phyloP scores from a whole-genome alignment of 1,140 invertebrate genomes.

The Philotrypesis tridentata region DNA sequence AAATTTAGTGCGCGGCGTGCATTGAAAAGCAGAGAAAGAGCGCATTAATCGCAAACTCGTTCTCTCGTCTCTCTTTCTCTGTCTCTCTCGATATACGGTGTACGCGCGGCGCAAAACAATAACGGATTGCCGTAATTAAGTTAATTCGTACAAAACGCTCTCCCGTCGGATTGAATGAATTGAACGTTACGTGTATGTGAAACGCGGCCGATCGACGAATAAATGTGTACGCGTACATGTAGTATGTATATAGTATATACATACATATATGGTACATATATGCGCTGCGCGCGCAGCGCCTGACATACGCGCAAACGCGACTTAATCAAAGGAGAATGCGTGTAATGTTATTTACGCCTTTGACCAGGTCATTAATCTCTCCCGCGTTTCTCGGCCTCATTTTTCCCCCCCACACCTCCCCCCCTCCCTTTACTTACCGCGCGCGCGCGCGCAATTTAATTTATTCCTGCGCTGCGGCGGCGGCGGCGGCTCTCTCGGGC shows the following conservation, averaged over 20 bases:
- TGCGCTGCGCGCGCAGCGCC: too few relatives aligned
- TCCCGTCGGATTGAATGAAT: constrained; percentile 32
- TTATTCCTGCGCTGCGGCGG: too few relatives aligned
- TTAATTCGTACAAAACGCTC: constrained; percentile 11
- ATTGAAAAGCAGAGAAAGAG: neutral
- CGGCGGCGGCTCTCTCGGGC: too few relatives aligned
- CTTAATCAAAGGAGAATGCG: constrained; percentile 15
- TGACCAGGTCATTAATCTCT: constrained; percentile 29
- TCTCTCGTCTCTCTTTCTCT: too few relatives aligned
- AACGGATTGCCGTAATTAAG: constrained; percentile 17
- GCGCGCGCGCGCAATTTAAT: too few relatives aligned
- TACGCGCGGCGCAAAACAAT: constrained; percentile 6
- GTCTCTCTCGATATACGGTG: too few relatives aligned
- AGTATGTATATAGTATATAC: too few relatives aligned
- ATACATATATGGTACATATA: neutral
- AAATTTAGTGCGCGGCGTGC: neutral
- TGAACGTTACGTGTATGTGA: constrained; percentile 30
- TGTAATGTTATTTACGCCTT: constrained; percentile 36
- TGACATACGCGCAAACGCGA: neutral
- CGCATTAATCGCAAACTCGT: neutral
- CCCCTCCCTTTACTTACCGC: too few relatives aligned
- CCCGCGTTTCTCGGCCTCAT: neutral
- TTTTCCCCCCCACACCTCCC: neutral
- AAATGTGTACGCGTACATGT: neutral
- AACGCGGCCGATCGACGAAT: constrained; percentile 6